Conservation (phyloP, 2,113 vertebrate species). For the Sisor rabdophorus region DNA sequence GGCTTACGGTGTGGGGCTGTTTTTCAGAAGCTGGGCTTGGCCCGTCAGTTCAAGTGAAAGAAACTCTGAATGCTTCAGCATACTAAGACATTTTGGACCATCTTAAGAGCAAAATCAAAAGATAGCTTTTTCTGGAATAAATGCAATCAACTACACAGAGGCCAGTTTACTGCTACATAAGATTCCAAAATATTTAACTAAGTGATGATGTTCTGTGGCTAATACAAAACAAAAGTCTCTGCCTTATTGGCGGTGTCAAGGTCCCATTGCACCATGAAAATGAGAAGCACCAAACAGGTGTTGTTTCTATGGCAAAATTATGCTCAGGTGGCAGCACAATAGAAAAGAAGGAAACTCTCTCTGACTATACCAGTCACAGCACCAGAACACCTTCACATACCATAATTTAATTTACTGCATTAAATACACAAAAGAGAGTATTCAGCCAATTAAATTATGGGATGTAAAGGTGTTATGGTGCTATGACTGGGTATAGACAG, state of each 20-base stretch:
- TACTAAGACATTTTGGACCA: too few relatives aligned
- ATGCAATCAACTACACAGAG: too few relatives aligned
- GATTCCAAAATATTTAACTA: background rate
- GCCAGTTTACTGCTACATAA: background rate
- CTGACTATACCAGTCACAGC: constrained; percentile 15
- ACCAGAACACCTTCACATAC: constrained; percentile 5
- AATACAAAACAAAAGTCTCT: constrained; percentile 1
- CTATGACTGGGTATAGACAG: constrained; percentile 8
- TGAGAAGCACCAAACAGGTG: constrained; percentile 26
- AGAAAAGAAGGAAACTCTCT: constrained; percentile 27
- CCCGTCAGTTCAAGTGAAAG: too few relatives aligned
- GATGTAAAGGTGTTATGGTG: constrained; percentile 8
- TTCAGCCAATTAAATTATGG: background rate
- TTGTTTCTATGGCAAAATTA: constrained; percentile 46
- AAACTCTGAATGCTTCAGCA: too few relatives aligned
- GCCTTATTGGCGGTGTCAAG: background rate
- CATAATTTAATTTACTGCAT: background rate
- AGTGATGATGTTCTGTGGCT: background rate
- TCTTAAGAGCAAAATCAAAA: too few relatives aligned
- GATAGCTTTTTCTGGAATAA: too few relatives aligned
- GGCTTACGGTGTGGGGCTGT: too few relatives aligned
- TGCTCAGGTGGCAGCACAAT: background rate
- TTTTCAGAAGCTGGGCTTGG: too few relatives aligned
- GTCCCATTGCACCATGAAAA: constrained; percentile 40
- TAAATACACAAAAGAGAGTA: too few relatives aligned